phyloP scores from a whole-genome alignment of 1,140 invertebrate species.

The Procambarus clarkii region DNA sequence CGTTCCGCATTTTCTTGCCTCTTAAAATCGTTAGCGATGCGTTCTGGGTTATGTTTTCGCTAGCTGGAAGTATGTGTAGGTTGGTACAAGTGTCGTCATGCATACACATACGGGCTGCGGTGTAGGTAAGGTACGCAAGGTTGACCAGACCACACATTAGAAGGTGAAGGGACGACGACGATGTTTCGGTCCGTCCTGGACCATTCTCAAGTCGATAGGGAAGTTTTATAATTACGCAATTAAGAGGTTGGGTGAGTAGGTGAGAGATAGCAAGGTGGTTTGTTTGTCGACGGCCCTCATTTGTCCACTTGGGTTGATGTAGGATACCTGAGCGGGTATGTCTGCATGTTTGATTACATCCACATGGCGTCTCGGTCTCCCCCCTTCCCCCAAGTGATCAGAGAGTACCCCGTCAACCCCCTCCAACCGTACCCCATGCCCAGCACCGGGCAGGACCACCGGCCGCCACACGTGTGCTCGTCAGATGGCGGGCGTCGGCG shows the following conservation, averaged over 20 bases:
- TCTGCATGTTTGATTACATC: background rate
- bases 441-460: background rate
- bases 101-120: too few relatives aligned
- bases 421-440: background rate
- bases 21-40: background rate
- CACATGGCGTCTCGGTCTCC: constrained; percentile 10
- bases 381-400: background rate
- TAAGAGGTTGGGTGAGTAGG: too few relatives aligned
- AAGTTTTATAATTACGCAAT: too few relatives aligned
- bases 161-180: too few relatives aligned
- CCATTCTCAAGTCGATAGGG: too few relatives aligned
- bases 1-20: background rate
- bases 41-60: too few relatives aligned
- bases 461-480: background rate
- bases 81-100: too few relatives aligned
- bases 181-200: too few relatives aligned
- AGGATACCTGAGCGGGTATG: background rate
- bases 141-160: too few relatives aligned
- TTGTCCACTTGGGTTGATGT: background rate
- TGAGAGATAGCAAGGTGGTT: too few relatives aligned
- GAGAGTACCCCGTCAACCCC: background rate
- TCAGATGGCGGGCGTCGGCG: constrained; percentile 7
- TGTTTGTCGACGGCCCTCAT: background rate
- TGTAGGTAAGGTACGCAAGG: too few relatives aligned
- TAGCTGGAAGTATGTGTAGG: too few relatives aligned